Evolutionary conservation across 2,888 invertebrate species (phyloP).

Genomic region (Philopedon plagiatum): DNA sequence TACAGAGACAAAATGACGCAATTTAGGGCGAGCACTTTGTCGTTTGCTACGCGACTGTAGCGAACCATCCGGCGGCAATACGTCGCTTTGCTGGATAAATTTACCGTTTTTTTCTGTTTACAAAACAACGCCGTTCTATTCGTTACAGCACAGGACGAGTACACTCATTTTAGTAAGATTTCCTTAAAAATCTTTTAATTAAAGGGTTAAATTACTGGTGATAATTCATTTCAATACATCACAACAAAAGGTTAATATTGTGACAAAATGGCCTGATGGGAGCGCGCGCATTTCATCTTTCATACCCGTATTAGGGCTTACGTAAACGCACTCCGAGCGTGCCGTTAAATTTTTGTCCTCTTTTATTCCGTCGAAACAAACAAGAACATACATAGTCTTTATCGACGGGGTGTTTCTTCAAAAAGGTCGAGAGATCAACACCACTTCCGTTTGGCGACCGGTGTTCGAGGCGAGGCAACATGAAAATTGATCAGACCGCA

Average conservation of each 20-base stretch:
- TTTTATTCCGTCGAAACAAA: background rate
- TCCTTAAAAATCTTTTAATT: constrained; percentile 22
- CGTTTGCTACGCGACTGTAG: constrained; percentile 48
- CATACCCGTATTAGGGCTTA: constrained; percentile 20
- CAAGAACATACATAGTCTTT: background rate
- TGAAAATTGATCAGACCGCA: constrained; percentile 44
- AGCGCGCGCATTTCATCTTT: constrained; percentile 63
- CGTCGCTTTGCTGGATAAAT: constrained; percentile 36
- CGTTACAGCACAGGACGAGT: constrained; percentile 38
- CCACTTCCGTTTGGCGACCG: constrained; percentile 37
- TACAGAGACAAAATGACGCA: constrained; percentile 59
- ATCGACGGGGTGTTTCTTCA: background rate
- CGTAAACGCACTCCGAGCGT: background rate
- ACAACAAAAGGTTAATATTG: constrained; percentile 70
- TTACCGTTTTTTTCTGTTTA: constrained; percentile 38
- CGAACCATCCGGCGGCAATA: constrained; percentile 62
- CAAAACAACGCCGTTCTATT: constrained; percentile 1
- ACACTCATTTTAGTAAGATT: constrained; percentile 61
- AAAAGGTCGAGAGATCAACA: constrained; percentile 32
- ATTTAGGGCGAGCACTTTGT: constrained; percentile 55
- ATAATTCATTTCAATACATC: constrained; percentile 67
- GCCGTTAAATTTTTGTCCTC: background rate
- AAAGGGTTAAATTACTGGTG: constrained; percentile 38
- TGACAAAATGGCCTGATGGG: constrained; percentile 68
- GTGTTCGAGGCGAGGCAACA: constrained; percentile 36